These are phyloP conservation scores for Sturnus vulgaris DNA, from an alignment of 2,113 vertebrate genomes.

Conservation along the genomic window DNA sequence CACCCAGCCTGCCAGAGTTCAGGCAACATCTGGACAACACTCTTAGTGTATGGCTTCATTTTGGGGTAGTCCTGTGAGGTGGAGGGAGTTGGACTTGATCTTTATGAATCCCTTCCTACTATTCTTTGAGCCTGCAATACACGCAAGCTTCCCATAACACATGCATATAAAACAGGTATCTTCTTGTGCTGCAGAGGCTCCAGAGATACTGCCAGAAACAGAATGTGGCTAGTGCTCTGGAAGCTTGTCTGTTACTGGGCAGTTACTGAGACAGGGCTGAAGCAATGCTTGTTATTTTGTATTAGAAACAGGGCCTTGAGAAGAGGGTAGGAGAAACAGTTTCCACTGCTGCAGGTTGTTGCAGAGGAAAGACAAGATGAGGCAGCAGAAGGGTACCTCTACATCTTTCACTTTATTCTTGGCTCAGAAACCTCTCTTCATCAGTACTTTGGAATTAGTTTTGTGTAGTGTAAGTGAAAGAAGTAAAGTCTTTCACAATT, in stretches of 20 bases:
- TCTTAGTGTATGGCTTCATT: not conserved
- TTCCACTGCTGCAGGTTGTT: not conserved
- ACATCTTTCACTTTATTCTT: accelerated
- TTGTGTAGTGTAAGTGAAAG: not conserved
- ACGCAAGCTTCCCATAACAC: not conserved
- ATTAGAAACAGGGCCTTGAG: not conserved
- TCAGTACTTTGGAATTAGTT: not conserved
- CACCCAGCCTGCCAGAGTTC: not conserved
- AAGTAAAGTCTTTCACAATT: not conserved
- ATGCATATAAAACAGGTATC: not conserved
- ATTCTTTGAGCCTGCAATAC: not conserved
- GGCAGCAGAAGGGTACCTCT: not conserved
- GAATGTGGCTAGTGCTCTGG: not conserved
- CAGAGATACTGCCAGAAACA: not conserved
- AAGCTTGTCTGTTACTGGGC: not conserved
- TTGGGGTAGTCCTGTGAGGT: not conserved
- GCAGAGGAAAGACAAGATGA: not conserved
- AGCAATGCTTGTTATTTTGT: not conserved
- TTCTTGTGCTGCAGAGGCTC: not conserved
- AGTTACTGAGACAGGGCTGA: not conserved
- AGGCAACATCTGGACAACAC: not conserved
- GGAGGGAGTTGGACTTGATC: not conserved
- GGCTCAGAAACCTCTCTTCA: not conserved
- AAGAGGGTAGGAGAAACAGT: not conserved
- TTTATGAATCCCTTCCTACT: not conserved